Conservation (phyloP, 1,140 invertebrate species). For the Olivierus martensii region DNA sequence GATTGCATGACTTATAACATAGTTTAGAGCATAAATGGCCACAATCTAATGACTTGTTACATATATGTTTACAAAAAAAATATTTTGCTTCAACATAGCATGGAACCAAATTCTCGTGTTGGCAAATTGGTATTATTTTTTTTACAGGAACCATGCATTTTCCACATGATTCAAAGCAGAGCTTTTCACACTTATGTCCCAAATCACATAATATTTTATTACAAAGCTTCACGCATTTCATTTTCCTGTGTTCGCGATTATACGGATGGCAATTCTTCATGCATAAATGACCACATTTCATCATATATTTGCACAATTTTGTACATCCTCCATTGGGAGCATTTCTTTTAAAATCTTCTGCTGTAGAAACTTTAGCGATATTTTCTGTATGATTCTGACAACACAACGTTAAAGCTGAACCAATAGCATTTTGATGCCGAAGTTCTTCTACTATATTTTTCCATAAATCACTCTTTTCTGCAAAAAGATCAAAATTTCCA, state of each 20-base stretch:
- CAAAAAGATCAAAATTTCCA: constrained; percentile 50
- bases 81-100: too few species aligned
- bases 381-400: constrained; percentile 12
- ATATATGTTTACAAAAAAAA: too few species aligned
- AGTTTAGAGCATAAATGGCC: too few species aligned
- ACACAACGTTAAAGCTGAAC: not conserved
- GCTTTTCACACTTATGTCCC: not conserved
- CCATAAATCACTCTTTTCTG: not conserved
- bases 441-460: not conserved
- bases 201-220: not conserved
- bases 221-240: constrained; percentile 9
- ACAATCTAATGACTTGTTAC: too few species aligned
- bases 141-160: not conserved
- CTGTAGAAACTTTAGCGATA: constrained; percentile 4
- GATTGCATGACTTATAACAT: too few species aligned
- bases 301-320: constrained; percentile 1
- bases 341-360: constrained; percentile 7
- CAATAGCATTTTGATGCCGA: not conserved
- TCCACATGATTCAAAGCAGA: constrained; percentile 5
- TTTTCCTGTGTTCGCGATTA: constrained; percentile 2
- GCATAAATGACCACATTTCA: constrained; percentile 19
- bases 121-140: not conserved
- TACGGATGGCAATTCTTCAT: constrained; percentile 11
- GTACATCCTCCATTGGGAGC: constrained; percentile 14
- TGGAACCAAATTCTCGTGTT: not conserved